Percentiles rank a stretch among this genome's conserved stretches.
Evolutionary conservation across 1,140 invertebrate genomes (phyloP).

Genomic region (Halictus rubicundus): DNA sequence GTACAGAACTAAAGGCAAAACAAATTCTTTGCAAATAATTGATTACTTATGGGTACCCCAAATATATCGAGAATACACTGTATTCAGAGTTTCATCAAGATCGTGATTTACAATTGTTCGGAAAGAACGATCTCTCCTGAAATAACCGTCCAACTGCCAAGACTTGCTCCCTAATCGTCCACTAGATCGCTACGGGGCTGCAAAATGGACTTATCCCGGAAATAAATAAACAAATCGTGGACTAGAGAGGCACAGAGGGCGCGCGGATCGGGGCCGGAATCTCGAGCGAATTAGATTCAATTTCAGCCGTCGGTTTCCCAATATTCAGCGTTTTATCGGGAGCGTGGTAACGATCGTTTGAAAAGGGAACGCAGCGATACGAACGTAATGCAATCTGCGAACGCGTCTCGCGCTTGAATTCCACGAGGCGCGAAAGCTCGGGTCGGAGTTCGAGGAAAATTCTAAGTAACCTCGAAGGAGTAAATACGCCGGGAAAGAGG

Average conservation of each 20-base stretch:
- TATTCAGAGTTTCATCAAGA: too few relatives aligned
- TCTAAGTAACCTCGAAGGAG: slow-evolving; percentile 28
- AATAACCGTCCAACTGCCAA: too few relatives aligned
- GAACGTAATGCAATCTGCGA: slow-evolving; percentile 40
- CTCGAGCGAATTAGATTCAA: slow-evolving; percentile 38
- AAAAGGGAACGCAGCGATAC: slow-evolving; percentile 26
- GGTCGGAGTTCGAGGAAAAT: slow-evolving; percentile 6
- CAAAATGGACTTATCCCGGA: background rate
- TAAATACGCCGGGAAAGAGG: slow-evolving; percentile 4
- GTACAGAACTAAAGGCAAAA: too few relatives aligned
- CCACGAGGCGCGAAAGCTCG: slow-evolving; percentile 9
- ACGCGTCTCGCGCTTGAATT: slow-evolving; percentile 23
- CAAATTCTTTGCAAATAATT: too few relatives aligned
- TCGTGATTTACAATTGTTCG: too few relatives aligned
- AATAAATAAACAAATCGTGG: slow-evolving; percentile 18
- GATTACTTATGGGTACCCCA: too few relatives aligned
- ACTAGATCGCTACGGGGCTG: too few relatives aligned
- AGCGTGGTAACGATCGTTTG: slow-evolving; percentile 21
- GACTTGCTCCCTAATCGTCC: too few relatives aligned
- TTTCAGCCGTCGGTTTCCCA: slow-evolving; percentile 27
- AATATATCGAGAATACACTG: too few relatives aligned
- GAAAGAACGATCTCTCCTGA: too few relatives aligned
- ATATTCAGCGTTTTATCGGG: slow-evolving; percentile 46
- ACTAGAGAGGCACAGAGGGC: background rate
- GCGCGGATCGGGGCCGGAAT: background rate